Percentiles rank a stretch among this genome's conserved stretches.
phyloP scores from a whole-genome alignment of 2,888 invertebrate genomes.

The Lydus trimaculatus region DNA sequence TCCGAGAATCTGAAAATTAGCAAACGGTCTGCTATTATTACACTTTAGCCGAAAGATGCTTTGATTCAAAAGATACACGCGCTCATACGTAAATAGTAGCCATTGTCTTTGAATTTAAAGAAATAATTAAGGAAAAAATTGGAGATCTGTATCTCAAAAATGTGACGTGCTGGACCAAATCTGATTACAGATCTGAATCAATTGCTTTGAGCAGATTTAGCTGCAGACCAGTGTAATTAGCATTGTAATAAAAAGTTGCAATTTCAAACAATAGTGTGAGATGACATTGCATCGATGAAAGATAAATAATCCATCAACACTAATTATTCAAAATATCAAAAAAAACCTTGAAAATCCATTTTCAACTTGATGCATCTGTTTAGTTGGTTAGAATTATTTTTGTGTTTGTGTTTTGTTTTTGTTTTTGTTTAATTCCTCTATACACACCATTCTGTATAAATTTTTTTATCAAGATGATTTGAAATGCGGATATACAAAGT shows the following conservation, averaged over 20 bases:
- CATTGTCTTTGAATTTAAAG: too few relatives aligned
- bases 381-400: constrained; percentile 11
- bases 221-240: too few relatives aligned
- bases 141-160: too few relatives aligned
- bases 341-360: constrained; percentile 39
- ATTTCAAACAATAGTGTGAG: constrained; percentile 52
- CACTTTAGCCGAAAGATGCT: too few relatives aligned
- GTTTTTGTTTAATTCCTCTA: background rate
- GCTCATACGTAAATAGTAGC: too few relatives aligned
- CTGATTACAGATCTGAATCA: too few relatives aligned
- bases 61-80: too few relatives aligned
- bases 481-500: constrained; percentile 35
- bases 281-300: constrained; percentile 51
- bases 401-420: background rate
- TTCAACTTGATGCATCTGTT: constrained; percentile 28
- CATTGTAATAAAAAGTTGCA: constrained; percentile 37
- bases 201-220: too few relatives aligned
- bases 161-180: too few relatives aligned
- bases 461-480: constrained; percentile 31
- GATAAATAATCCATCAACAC: constrained; percentile 36
- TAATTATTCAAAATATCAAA: constrained; percentile 5
- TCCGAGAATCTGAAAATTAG: too few relatives aligned
- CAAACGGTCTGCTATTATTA: too few relatives aligned
- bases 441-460: background rate
- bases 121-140: too few relatives aligned